Evolutionary conservation across 2,113 vertebrate species (phyloP), one percentile per base, ranked within the genome.

Genomic region (Gymnarchus niloticus): DNA sequence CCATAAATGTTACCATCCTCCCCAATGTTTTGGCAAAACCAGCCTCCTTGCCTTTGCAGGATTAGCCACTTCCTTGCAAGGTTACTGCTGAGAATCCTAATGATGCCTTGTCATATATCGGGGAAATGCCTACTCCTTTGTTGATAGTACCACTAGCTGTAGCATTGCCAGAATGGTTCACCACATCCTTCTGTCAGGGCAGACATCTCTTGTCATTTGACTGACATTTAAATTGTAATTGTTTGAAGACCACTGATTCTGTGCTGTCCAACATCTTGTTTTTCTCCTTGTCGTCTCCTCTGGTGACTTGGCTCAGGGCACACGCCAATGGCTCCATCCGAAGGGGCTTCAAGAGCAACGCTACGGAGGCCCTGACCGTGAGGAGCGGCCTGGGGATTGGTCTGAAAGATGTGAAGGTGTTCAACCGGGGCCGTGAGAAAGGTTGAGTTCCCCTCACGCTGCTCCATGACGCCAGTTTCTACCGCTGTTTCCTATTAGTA

Each of bases 321-420:
- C 94, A 96, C 87, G 95, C 95, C 87, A 97, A 97, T 17, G 96
- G 96, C 73, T 97, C 96, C 77, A 95, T 97, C 90, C 95, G 95
- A 90, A 94, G 96, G 88, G 95, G 95, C 83, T 93, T 94, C 88
- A 97, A 97, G 91, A 96, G 93, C 84, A 94, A 97, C 87, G 95
- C 94, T 85, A 94, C 94, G 52, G 94, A 96, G 85, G 89, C 89
- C 10, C 87, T 95, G 86, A 96, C 95, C 87, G 93, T 97, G 93
- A 93, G 95, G 91, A 96, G 94, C 19, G 94, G 95, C 56, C 94
- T 97, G 88, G 96, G 96, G 65, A 93, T 96, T 89, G 95, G 96
- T 90, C 91, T 97, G 89, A 96, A 97, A 90, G 96, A 97, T 86
- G 94, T 97, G 87, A 97, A 96, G 92, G 89, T 97, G 92, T 97